A percentile compares a stretch with the other conserved stretches of the same genome.
Conservation (phyloP, 37 sponge, comb jelly and placozoan genomes). For the Geodia barretti region DNA sequence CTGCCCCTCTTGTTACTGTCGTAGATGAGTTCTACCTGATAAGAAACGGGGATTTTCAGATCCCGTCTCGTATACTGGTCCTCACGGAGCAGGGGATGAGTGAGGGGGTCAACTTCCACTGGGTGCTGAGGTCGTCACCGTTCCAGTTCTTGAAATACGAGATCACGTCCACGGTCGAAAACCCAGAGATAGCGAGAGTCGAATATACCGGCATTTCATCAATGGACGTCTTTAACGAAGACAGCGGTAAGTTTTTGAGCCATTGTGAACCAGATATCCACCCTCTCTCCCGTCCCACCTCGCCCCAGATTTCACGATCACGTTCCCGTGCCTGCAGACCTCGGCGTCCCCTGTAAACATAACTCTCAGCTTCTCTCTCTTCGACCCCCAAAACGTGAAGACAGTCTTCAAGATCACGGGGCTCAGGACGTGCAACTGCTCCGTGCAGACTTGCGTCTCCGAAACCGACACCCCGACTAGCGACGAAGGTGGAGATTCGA, state of each 20-base stretch:
- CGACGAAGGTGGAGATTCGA: background rate
- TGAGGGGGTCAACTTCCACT: too few relatives aligned
- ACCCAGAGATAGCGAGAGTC: background rate
- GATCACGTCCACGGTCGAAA: background rate
- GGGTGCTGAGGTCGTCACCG: too few relatives aligned
- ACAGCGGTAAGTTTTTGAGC: too few relatives aligned
- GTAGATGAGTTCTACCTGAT: too few relatives aligned
- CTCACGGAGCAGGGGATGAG: too few relatives aligned
- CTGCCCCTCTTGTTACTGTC: too few relatives aligned
- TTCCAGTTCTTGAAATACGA: too few relatives aligned
- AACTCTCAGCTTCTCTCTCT: background rate
- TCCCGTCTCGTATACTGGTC: too few relatives aligned
- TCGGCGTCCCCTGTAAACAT: background rate
- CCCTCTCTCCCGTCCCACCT: background rate
- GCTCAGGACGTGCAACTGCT: conserved; percentile 14
- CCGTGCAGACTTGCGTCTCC: background rate
- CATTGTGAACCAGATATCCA: too few relatives aligned
- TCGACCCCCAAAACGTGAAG: background rate
- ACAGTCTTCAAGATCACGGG: conserved; percentile 1
- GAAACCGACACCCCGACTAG: background rate
- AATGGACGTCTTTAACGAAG: too few relatives aligned
- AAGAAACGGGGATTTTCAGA: too few relatives aligned
- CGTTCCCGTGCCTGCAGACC: background rate
- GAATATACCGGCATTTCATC: too few relatives aligned
- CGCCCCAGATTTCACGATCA: background rate